A percentile compares a stretch with the other conserved stretches of the same genome.
Evolutionary conservation across 2,888 invertebrate genomes (phyloP).

Genomic region (Agrotis exclamationis): DNA sequence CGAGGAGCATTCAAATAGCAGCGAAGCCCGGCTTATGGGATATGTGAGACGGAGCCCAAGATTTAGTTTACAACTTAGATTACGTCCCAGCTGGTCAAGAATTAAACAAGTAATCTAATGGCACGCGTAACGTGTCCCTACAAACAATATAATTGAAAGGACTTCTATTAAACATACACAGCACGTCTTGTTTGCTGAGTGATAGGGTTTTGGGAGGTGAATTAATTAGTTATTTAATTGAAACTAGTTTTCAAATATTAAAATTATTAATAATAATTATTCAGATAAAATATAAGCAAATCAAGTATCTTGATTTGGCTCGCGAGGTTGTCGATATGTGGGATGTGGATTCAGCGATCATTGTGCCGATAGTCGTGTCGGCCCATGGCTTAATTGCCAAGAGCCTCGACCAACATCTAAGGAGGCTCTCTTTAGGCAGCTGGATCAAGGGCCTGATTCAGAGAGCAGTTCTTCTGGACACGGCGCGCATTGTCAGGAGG

Average conservation of each 20-base stretch:
- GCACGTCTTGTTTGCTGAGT: conserved; percentile 59
- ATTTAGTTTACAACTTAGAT: conserved; percentile 91
- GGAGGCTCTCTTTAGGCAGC: no score
- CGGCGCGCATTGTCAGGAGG: no score
- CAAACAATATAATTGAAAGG: conserved; percentile 77
- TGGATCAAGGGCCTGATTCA: no score
- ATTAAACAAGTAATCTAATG: conserved; percentile 88
- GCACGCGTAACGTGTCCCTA: conserved; percentile 78
- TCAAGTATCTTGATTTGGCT: no score
- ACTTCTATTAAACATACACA: conserved; percentile 75
- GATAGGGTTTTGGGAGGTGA: conserved; percentile 53
- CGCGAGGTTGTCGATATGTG: no score
- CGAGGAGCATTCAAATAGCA: conserved; percentile 87
- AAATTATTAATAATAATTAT: no score
- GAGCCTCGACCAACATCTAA: no score
- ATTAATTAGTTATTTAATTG: conserved; percentile 63
- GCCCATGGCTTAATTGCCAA: no score
- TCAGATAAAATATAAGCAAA: no score
- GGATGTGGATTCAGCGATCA: no score
- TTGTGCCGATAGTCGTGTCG: no score
- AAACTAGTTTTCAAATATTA: conserved; percentile 14
- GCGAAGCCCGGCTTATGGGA: conserved; percentile 87
- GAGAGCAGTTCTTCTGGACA: no score
- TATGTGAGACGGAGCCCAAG: conserved; percentile 89
- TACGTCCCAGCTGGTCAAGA: conserved; percentile 89